Evolutionary conservation across 1,140 invertebrate species (phyloP), one percentile per base, ranked within the genome.

Genomic region (Asbolus verrucosus): DNA sequence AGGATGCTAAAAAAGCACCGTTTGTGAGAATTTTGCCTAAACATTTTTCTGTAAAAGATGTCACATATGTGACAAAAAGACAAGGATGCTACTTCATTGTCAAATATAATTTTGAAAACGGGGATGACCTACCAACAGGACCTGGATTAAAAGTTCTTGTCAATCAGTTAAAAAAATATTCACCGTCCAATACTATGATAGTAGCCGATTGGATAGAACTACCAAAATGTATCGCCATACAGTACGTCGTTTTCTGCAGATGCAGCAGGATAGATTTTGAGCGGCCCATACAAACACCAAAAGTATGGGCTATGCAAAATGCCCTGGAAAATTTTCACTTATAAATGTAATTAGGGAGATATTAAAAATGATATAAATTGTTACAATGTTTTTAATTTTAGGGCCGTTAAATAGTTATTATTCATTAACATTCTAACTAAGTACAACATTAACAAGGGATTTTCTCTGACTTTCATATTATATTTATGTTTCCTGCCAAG

Each of bases 351-450:
- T 43, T 43, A 18, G 15, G 15, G 14, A 43, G 39, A 43, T 43
- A 43, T 65, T 65, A 21, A 61, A 61, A 61, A 61, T 61, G 33
- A 39, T 65, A 39, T 39, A 15, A 65, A 14, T 65, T 65, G 14
- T 63, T 63, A 16, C 21, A 19, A n/a, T 41, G 16, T 41, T 79
- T 71, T 69, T 70, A 74, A 62, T 82, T 84, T 30, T 77, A 61
- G 27, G 59, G 30, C 11, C 33, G n/a, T 18, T 33, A 14, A 61
- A 33, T n/a, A n/a, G n/a, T n/a, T 21, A 59, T 59, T 9, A 18
- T 11, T 61, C 33, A 18, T 61, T 65, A 39, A 65, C 18, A 41
- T 65, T 33, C 15, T 61, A 61, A 19, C 24, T 27, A 27, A 59
- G n/a, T 59, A 59, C 14, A 50, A 50, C 43, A 50, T 50, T 50